Conservation (phyloP, 2,113 vertebrate species). For the Protomyctophum bolini region DNA sequence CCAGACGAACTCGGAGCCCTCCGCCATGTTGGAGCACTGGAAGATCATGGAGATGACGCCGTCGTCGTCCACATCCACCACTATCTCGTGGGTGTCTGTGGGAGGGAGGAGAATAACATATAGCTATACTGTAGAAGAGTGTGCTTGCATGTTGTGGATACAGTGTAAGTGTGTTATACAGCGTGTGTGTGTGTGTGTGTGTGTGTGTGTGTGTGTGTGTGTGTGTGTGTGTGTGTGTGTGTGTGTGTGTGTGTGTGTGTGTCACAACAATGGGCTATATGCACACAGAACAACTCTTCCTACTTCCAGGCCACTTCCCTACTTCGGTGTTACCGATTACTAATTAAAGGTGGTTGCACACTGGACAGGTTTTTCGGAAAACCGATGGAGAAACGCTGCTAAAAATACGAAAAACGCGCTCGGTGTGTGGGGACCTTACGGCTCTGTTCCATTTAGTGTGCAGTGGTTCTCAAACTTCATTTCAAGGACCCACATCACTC, state of each 20-base stretch:
- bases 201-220: not conserved
- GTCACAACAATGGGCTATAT: slow-evolving; percentile 11
- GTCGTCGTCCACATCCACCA: slow-evolving; percentile 92
- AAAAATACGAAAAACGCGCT: too few relatives aligned
- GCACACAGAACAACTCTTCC: too few relatives aligned
- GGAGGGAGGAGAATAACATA: not conserved
- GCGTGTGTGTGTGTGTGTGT: not conserved
- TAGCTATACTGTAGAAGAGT: not conserved
- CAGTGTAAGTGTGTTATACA: not conserved
- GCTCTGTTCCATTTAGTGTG: too few relatives aligned
- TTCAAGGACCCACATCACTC: too few relatives aligned
- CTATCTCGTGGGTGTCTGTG: slow-evolving; percentile 92
- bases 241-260: not conserved
- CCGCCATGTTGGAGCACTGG: slow-evolving; percentile 90
- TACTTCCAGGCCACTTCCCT: too few relatives aligned
- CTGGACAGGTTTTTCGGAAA: too few relatives aligned
- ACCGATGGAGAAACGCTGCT: too few relatives aligned
- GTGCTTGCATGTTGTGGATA: not conserved
- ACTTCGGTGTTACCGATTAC: too few relatives aligned
- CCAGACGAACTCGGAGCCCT: slow-evolving; percentile 91
- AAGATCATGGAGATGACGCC: slow-evolving; percentile 95
- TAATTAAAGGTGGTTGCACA: too few relatives aligned
- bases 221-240: not conserved
- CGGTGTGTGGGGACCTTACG: too few relatives aligned
- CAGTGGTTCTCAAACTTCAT: too few relatives aligned